Base-by-base conservation (phyloP, 2,797 vertebrate genomes). In the Sandelia bainsii region DNA sequence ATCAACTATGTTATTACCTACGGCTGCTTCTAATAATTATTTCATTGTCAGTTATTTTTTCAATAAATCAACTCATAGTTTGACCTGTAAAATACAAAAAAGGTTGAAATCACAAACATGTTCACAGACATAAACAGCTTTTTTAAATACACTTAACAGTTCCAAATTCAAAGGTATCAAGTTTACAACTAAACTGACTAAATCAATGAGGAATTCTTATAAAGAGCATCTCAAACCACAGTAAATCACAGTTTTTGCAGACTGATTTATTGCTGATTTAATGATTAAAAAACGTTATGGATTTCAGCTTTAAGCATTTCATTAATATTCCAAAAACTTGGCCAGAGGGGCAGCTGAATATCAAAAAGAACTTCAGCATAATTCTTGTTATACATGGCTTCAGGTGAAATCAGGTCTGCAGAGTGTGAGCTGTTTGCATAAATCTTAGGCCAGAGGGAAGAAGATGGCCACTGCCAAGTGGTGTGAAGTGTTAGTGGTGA, bases 371-470 rank as follows among this genome's bases (percentile, higher is more conserved):
- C 44, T 53, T 62, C 27, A 64, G 69, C 54, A 81, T 83, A 80
- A 80, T 80, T 81, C 79, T 75, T 84, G 74, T 81, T 54, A 62
- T 79, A 86, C 73, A 75, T 52, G 58, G 64, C 75, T 80, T 57
- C 56, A 85, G 75, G 74, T 77, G 50, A 77, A 82, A 87, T 74
- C 75, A 46, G 69, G 75, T 80, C 74, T 77, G 74, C 68, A 56
- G 82, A 80, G 69, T 73, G 81, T 63, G 73, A 86, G 84, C 72
- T 83, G 83, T 92, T 85, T 87, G 83, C 83, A 76, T 67, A 71
- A 68, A 80, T 81, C 29, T 58, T 65, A 87, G 81, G 75, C 72
- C 59, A 59, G 64, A 61, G 74, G 76, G 66, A 68, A 58, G 68
- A 61, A 54, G 65, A 64, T 69, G 72, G 75, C 72, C 54, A 37